Base-by-base conservation (phyloP, 2,113 vertebrate genomes). In the Peucedramus taeniatus region DNA sequence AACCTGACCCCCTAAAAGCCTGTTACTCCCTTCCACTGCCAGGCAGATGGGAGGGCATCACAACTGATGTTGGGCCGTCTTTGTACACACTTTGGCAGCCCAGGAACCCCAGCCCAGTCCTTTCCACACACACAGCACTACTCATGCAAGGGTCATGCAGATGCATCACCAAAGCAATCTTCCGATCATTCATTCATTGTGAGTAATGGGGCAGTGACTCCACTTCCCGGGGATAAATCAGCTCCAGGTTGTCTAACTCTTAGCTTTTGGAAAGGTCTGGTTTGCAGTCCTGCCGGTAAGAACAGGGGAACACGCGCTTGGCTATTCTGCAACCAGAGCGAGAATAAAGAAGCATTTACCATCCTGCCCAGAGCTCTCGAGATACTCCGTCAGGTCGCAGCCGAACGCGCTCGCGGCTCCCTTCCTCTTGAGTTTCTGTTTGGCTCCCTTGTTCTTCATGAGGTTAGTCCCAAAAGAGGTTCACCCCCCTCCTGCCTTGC, bases 391-490 rank as follows among this genome's bases (percentile, higher is more conserved):
- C 98, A 99, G 97, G 98, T 99, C 99, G 88, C 99, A 99, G 98
- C 99, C 99, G 94, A 99, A 99, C 16, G 98, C 99, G 91, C 99
- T 98, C 57, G 98, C 98, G 74, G 98, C 98, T 98, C 99, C 99
- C 98, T 99, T 99, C 97, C 99, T 99, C 97, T 99, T 99, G 96
- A 98, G 97, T 98, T 99, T 99, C 98, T 98, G 98, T 98, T 99
- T 99, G 83, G 98, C 98, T 96, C 98, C 98, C 98, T 99, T 99
- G 98, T 99, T 99, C 99, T 99, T 99, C 99, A 99, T 99, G 98
- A 99, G 99, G 93, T 98, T 98, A 97, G 97, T 98, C 97, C 98
- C 98, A 85, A 94, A 97, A 97, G 98, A 97, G 98, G 76, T 96
- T 96, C 13, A 6, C 88, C 96, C 96, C 97, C 95, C 97, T 97